Conservation (phyloP, 2,797 vertebrate species). For the Muscicapa comitata region DNA sequence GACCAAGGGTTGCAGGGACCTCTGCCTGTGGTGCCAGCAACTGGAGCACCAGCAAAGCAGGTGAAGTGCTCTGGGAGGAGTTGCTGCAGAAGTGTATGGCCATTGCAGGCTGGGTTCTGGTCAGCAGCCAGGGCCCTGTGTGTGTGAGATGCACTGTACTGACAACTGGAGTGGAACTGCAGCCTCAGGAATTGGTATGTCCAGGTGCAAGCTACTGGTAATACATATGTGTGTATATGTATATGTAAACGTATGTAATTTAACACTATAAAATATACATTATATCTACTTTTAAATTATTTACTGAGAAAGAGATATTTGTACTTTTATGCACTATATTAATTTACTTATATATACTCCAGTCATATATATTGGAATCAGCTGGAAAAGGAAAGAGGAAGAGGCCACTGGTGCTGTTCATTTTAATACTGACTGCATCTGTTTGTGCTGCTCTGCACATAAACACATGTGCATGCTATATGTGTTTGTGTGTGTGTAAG, state of each 20-base stretch:
- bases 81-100: accelerated
- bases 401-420: background rate
- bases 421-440: background rate
- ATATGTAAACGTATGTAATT: too few species aligned
- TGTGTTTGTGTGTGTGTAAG: background rate
- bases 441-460: background rate
- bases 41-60: background rate
- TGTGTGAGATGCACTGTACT: background rate
- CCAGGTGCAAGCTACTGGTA: background rate
- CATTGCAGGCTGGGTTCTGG: background rate
- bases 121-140: background rate
- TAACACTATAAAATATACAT: background rate
- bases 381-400: background rate
- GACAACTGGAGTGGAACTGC: background rate
- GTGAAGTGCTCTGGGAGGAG: background rate
- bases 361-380: background rate
- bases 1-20: background rate
- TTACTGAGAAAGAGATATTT: background rate
- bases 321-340: too few species aligned
- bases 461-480: accelerated
- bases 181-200: background rate
- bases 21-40: background rate
- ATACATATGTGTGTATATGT: background rate
- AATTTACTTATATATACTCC: background rate
- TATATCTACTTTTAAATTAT: too few species aligned